Evolutionary conservation across 2,888 invertebrate genomes (phyloP), one percentile per base, ranked within the genome.

Genomic region (Acronicta alni): DNA sequence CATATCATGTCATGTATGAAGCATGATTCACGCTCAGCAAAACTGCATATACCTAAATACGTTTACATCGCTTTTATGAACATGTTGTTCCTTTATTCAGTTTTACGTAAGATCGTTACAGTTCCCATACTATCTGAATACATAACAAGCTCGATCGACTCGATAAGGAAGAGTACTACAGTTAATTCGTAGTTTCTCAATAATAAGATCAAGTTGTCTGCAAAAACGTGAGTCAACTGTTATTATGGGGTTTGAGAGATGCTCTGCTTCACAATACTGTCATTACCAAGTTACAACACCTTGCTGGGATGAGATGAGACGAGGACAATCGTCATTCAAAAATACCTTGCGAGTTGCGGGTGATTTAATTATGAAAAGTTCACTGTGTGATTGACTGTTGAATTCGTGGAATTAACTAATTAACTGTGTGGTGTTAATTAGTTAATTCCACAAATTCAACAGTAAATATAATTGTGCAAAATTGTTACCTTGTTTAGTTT

Each of bases 201-300:
- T 90, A 88, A 89, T 88, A 88, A 88, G 86, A 89, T 89, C 88
- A 88, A 89, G 70, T 74, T 82, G 83, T 84, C 87, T 81, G 86
- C 90, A 92, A 92, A 93, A 93, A 93, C 92, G 91, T 92, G 92
- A 90, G 90, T 80, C 74, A 84, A 85, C 82, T 80, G 86, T 86
- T 88, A 87, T 87, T 83, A 82, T 83, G 80, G 81, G 80, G 87
- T 82, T 85, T 76, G 80, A 83, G 81, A 84, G 85, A 80, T 86
- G 84, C 83, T 83, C 83, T 77, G 85, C 85, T 85, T 88, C 84
- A 89, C 88, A 89, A 90, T 90, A 83, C 88, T 83, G 83, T 82
- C 87, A 89, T 91, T 90, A 91, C 80, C 84, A 87, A 81, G 87
- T 91, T 90, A 85, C 89, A 82, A 87, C 86, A 89, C 68, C 73